phyloP scores from a whole-genome alignment of 2,888 invertebrate species.

The Cryptus armator region DNA sequence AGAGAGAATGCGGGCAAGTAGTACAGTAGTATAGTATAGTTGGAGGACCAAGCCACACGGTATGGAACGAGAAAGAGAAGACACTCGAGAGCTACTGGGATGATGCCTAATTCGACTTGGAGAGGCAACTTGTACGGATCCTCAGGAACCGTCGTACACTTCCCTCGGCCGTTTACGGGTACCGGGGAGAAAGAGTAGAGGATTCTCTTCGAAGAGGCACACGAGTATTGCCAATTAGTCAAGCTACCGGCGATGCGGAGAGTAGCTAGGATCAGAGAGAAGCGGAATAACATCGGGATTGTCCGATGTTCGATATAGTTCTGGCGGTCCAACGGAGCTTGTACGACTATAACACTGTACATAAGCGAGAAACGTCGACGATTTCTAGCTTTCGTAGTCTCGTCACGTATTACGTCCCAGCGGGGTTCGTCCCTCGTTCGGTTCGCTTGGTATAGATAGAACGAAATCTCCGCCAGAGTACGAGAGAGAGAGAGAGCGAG shows the following conservation, averaged over 20 bases:
- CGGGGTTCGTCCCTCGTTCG: conserved; percentile 49
- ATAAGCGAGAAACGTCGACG: conserved; percentile 29
- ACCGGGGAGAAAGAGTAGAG: conserved; percentile 30
- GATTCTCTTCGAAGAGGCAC: conserved; percentile 24
- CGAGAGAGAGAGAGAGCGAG: conserved; percentile 36
- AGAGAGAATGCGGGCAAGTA: conserved; percentile 23
- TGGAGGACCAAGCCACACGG: conserved; percentile 14
- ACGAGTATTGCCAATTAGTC: conserved; percentile 80
- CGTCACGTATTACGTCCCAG: conserved; percentile 63
- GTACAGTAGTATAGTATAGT: conserved; percentile 28
- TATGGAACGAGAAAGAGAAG: background rate
- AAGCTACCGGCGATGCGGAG: conserved; percentile 57
- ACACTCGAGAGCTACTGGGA: conserved; percentile 44
- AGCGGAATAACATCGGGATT: conserved; percentile 29
- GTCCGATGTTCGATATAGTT: conserved; percentile 57
- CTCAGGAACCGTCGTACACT: conserved; percentile 12
- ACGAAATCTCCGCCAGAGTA: conserved; percentile 59
- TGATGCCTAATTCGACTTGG: conserved; percentile 57
- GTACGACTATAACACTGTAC: background rate
- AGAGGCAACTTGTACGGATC: conserved; percentile 41
- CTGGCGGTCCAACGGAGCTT: conserved; percentile 5
- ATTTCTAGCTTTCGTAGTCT: conserved; percentile 48
- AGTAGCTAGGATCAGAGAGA: conserved; percentile 39
- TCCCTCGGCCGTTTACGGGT: conserved; percentile 75
- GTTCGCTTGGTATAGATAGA: conserved; percentile 38